Evolutionary conservation across 2,797 vertebrate genomes (phyloP).

Genomic region (Hydrolagus colliei): DNA sequence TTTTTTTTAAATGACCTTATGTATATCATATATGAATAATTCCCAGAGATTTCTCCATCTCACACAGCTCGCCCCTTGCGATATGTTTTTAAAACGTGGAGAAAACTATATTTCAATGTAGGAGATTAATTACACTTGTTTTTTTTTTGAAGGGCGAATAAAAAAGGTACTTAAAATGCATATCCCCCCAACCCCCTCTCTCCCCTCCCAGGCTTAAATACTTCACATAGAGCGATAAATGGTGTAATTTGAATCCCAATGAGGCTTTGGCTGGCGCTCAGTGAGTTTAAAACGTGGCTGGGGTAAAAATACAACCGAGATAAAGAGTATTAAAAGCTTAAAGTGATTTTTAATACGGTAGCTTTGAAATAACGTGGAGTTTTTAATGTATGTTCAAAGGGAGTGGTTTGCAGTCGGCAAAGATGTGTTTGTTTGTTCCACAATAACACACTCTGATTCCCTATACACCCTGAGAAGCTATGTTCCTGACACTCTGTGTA

Average conservation of each 20-base stretch:
- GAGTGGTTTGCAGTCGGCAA: too few relatives aligned
- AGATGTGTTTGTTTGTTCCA: too few relatives aligned
- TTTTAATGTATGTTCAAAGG: neutral
- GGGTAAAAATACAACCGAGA: constrained; percentile 28
- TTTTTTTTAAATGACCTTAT: too few relatives aligned
- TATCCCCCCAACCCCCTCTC: neutral
- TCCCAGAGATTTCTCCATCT: neutral
- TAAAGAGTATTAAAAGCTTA: constrained; percentile 23
- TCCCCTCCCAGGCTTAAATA: constrained; percentile 17
- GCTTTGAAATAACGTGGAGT: neutral
- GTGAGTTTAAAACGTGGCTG: constrained; percentile 22
- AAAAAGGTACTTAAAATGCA: constrained; percentile 33
- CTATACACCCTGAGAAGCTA: too few relatives aligned
- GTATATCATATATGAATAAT: neutral
- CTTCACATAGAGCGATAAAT: constrained; percentile 31
- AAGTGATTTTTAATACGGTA: constrained; percentile 23
- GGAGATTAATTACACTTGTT: constrained; percentile 31
- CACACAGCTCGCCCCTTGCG: constrained; percentile 1
- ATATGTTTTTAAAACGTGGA: constrained; percentile 3
- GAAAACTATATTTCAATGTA: constrained; percentile 24
- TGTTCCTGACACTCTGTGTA: too few relatives aligned
- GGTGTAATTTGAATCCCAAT: constrained; percentile 31
- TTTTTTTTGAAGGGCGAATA: constrained; percentile 32
- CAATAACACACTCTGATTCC: too few relatives aligned
- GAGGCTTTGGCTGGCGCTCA: constrained; percentile 14